Conservation (phyloP, 37 sponge, comb jelly and placozoan species). For the Crambe crambe region DNA sequence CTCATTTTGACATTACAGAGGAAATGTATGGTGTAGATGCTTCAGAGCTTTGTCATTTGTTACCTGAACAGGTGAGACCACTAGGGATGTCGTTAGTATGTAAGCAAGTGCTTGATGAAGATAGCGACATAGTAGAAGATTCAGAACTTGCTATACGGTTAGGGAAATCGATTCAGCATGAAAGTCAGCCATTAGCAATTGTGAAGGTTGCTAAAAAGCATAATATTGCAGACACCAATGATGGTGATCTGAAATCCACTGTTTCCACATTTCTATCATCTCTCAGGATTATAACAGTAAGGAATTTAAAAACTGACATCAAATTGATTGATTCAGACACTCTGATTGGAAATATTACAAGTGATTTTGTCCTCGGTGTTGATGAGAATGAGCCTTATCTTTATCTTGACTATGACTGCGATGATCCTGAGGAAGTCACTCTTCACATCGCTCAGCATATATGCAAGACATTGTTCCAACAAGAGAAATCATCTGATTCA, state of each 20-base stretch:
- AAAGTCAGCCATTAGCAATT: neutral
- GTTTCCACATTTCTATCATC: neutral
- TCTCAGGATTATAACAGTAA: neutral
- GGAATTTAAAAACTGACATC: constrained; percentile 7
- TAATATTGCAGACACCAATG: neutral
- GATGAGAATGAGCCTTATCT: neutral
- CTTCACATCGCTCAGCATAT: neutral
- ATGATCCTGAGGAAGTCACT: neutral
- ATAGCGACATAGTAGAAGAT: neutral
- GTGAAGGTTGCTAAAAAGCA: neutral
- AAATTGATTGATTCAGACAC: neutral
- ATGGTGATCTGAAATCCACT: neutral
- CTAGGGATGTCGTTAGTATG: constrained; percentile 3
- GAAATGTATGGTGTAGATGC: neutral
- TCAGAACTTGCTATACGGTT: neutral
- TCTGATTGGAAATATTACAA: neutral
- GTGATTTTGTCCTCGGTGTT: neutral
- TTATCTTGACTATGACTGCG: neutral
- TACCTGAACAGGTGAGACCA: constrained; percentile 33
- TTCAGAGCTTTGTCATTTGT: constrained; percentile 1
- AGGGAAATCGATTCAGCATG: neutral
- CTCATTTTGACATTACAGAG: neutral
- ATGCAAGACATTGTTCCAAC: neutral
- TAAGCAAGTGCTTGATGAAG: constrained; percentile 10
- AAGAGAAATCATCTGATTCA: neutral